Conservation (phyloP, 2,888 invertebrate species). For the Marasmarcha lunaedactyla region DNA sequence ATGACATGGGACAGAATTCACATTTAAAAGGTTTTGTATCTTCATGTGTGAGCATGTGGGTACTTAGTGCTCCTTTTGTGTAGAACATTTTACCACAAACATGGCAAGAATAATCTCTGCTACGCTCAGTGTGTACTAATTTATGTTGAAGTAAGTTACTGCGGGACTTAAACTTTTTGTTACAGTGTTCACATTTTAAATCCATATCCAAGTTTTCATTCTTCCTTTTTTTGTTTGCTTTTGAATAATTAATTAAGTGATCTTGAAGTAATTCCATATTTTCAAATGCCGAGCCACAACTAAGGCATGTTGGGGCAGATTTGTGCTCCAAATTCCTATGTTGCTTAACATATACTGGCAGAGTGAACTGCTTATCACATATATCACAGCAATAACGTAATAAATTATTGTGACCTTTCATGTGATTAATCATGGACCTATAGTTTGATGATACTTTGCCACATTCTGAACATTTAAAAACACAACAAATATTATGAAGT, state of each 20-base stretch:
- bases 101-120: conserved; percentile 52
- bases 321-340: conserved; percentile 32
- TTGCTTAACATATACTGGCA: conserved; percentile 30
- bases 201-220: conserved; percentile 24
- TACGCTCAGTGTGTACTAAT: conserved; percentile 51
- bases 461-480: conserved; percentile 51
- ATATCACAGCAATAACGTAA: conserved; percentile 48
- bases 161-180: conserved; percentile 47
- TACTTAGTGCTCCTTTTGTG: conserved; percentile 51
- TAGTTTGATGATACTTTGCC: conserved; percentile 35
- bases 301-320: conserved; percentile 29
- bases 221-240: conserved; percentile 27
- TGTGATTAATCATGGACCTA: conserved; percentile 42
- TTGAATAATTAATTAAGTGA: conserved; percentile 37
- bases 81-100: conserved; percentile 62
- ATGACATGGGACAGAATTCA: conserved; percentile 49
- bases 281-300: conserved; percentile 43
- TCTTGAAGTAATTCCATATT: conserved; percentile 36
- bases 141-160: conserved; percentile 50
- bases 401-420: conserved; percentile 38
- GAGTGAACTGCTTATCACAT: conserved; percentile 37
- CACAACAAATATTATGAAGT: conserved; percentile 45
- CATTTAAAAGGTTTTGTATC: conserved; percentile 52
- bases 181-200: conserved; percentile 45
- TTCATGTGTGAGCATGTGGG: conserved; percentile 52